These are phyloP conservation scores for Gisinianus flammeolus DNA, from an alignment of 2,888 invertebrate genomes.

Conservation along the genomic window DNA sequence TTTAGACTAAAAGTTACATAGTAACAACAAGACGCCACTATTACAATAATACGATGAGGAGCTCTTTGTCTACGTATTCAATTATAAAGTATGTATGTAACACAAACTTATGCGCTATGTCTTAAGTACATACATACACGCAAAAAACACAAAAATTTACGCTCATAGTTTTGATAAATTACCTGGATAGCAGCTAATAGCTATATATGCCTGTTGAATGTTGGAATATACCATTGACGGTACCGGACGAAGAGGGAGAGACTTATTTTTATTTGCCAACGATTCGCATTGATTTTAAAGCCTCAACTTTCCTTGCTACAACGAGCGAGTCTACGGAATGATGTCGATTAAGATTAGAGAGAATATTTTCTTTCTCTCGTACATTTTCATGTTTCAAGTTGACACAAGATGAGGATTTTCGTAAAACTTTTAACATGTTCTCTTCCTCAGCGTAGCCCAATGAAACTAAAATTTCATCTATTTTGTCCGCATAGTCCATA, in stretches of 20 bases:
- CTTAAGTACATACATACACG: neutral
- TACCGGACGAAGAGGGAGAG: neutral
- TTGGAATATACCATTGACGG: neutral
- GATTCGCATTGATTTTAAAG: constrained; percentile 25
- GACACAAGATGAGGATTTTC: constrained; percentile 50
- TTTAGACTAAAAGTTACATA: neutral
- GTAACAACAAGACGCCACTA: neutral
- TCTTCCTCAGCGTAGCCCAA: constrained; percentile 54
- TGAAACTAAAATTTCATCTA: constrained; percentile 63
- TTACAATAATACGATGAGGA: neutral
- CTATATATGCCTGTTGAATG: too few species aligned
- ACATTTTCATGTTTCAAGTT: constrained; percentile 34
- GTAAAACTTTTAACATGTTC: constrained; percentile 41
- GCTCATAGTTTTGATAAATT: neutral
- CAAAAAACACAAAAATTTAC: neutral
- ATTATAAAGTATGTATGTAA: neutral
- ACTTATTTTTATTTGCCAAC: constrained; percentile 30
- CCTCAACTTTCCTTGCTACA: constrained; percentile 31
- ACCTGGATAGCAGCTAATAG: neutral
- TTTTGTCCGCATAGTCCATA: constrained; percentile 67
- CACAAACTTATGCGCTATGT: neutral
- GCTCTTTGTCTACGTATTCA: neutral
- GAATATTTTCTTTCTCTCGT: neutral
- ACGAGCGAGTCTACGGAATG: constrained; percentile 56
- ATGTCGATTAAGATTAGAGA: constrained; percentile 35